Evolutionary conservation across 2,797 vertebrate species (phyloP).

Genomic region (Crocodylus rhombifer): DNA sequence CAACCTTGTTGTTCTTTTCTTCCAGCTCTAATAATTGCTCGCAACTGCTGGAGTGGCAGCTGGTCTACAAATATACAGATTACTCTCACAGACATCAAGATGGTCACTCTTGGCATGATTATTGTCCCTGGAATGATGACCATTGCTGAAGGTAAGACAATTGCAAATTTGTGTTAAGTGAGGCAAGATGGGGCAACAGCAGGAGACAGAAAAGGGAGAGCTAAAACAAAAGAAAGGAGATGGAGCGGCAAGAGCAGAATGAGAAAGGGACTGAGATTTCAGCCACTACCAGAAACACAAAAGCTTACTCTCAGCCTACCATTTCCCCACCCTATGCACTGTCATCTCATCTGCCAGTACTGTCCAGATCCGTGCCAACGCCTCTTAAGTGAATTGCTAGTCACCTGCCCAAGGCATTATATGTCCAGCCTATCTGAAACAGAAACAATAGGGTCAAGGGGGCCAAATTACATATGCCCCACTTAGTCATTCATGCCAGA

Average conservation of each 20-base stretch:
- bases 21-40: slow-evolving; percentile 80
- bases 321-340: background rate
- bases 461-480: background rate
- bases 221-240: background rate
- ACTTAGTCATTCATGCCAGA: background rate
- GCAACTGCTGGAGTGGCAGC: slow-evolving; percentile 88
- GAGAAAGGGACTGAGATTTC: background rate
- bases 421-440: background rate
- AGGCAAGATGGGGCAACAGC: background rate
- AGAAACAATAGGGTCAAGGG: background rate
- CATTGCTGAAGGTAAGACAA: slow-evolving; percentile 78
- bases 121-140: slow-evolving; percentile 85
- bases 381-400: background rate
- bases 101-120: slow-evolving; percentile 84
- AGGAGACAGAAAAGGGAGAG: background rate
- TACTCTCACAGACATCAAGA: slow-evolving; percentile 82
- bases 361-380: background rate
- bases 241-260: background rate
- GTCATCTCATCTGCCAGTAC: background rate
- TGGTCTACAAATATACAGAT: slow-evolving; percentile 83
- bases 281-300: background rate
- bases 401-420: background rate
- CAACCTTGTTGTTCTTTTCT: background rate
- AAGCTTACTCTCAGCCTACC: background rate
- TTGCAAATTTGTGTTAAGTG: background rate